Base-by-base conservation (phyloP, 1,140 invertebrate genomes). In the Scaptomyza pallida region DNA sequence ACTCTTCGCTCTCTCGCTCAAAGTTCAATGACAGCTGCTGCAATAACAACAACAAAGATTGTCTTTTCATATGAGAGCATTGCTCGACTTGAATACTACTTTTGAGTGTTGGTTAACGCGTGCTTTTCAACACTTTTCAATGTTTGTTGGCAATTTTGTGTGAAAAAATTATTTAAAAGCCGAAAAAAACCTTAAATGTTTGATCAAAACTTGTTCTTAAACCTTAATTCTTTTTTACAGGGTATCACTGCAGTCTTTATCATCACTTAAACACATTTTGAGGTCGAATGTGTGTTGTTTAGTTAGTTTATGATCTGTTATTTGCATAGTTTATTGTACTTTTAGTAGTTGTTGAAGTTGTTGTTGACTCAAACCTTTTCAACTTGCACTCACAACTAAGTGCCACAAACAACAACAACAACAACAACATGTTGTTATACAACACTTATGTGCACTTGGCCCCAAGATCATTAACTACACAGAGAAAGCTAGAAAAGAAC, bases 1-100 rank as follows among this genome's bases (percentile, higher is more conserved):
- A n/a, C n/a, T n/a, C n/a, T n/a, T n/a, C n/a, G n/a, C n/a, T 13
- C 10, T 8, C 26, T 45, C 59, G 67, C 55, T 8, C 64, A 86
- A 68, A 86, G 81, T 85, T 85, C 81, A 85, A 86, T 85, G 81
- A 85, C 81, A 85, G 81, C 55, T 51, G 52, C 67, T 13, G 33
- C 60, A 52, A 47, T 52, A 72, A 64, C 63, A 74, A 62, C 37
- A 60, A 51, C 40, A 70, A 37, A 23, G n/a, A n/a, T n/a, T n/a
- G n/a, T n/a, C n/a, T n/a, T n/a, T n/a, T n/a, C n/a, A n/a, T n/a
- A n/a, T n/a, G n/a, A n/a, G n/a, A n/a, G n/a, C n/a, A n/a, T n/a
- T n/a, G n/a, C n/a, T n/a, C n/a, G n/a, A n/a, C n/a, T n/a, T n/a
- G n/a, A n/a, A n/a, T n/a, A n/a, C n/a, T n/a, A n/a, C n/a, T n/a